Evolutionary conservation across 2,888 invertebrate species (phyloP).

Genomic region (Epistrophe grossulariae): DNA sequence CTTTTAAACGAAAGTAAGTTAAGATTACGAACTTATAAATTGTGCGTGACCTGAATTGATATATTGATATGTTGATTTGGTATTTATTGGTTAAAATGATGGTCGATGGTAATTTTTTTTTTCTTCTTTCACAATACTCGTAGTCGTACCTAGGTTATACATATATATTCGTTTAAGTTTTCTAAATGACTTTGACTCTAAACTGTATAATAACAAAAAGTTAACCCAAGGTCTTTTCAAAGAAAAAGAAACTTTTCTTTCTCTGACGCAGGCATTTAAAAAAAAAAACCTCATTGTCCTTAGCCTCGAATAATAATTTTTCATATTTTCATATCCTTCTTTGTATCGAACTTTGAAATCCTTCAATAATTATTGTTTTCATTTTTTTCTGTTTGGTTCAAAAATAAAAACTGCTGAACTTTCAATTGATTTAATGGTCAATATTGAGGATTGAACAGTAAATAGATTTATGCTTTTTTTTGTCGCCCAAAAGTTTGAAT

Average conservation of each 20-base stretch:
- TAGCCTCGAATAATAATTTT: neutral
- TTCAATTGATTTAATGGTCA: neutral
- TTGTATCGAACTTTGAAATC: neutral
- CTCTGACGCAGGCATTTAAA: neutral
- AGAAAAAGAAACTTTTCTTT: neutral
- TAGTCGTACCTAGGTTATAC: neutral
- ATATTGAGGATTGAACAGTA: neutral
- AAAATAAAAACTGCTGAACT: neutral
- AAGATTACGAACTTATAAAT: slow-evolving; percentile 12
- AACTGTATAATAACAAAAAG: neutral
- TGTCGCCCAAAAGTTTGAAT: slow-evolving; percentile 4
- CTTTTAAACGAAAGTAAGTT: neutral
- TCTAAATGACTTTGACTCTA: neutral
- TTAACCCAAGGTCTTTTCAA: neutral
- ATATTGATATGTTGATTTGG: neutral
- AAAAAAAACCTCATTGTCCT: neutral
- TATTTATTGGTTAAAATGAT: neutral
- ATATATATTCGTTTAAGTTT: neutral
- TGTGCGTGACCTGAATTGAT: slow-evolving; percentile 33
- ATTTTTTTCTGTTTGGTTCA: neutral
- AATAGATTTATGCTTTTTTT: slow-evolving; percentile 1
- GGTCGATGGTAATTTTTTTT: neutral
- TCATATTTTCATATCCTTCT: neutral
- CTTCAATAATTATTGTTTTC: neutral
- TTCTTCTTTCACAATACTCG: neutral